phyloP scores from a whole-genome alignment of 2,888 invertebrate genomes.

The Drosophila rubida region DNA sequence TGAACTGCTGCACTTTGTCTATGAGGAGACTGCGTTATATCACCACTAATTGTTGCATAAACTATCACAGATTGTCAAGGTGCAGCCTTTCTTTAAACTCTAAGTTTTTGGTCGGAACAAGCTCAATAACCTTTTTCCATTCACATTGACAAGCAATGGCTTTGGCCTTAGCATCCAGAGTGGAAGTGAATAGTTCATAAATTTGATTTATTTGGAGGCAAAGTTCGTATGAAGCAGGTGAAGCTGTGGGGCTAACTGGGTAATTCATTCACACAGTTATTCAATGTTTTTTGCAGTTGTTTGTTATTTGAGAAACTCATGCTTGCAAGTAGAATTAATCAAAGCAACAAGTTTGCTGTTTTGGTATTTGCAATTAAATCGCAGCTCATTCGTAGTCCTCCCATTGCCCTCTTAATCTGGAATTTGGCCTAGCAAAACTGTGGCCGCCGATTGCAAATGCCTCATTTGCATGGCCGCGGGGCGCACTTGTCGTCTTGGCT shows the following conservation, averaged over 20 bases:
- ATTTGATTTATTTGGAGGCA: too few species aligned
- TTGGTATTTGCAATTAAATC: conserved; percentile 1
- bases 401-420: conserved; percentile 11
- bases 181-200: conserved; percentile 53
- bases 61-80: too few species aligned
- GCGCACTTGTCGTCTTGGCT: conserved; percentile 57
- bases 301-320: not conserved
- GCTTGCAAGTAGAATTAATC: not conserved
- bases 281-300: not conserved
- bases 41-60: too few species aligned
- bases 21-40: too few species aligned
- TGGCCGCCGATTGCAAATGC: conserved; percentile 39
- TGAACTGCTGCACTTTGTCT: too few species aligned
- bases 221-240: too few species aligned
- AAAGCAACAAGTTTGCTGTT: not conserved
- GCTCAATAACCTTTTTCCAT: too few species aligned
- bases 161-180: conserved; percentile 63
- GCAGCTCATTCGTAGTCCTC: conserved; percentile 2
- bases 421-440: conserved; percentile 4
- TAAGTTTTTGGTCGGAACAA: too few species aligned
- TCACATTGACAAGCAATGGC: too few species aligned
- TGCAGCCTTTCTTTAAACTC: too few species aligned
- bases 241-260: too few species aligned
- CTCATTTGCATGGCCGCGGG: conserved; percentile 75
- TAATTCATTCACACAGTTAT: not conserved